These are phyloP conservation scores for Pheosia tremula DNA, from an alignment of 2,888 invertebrate species.

Conservation along the genomic window DNA sequence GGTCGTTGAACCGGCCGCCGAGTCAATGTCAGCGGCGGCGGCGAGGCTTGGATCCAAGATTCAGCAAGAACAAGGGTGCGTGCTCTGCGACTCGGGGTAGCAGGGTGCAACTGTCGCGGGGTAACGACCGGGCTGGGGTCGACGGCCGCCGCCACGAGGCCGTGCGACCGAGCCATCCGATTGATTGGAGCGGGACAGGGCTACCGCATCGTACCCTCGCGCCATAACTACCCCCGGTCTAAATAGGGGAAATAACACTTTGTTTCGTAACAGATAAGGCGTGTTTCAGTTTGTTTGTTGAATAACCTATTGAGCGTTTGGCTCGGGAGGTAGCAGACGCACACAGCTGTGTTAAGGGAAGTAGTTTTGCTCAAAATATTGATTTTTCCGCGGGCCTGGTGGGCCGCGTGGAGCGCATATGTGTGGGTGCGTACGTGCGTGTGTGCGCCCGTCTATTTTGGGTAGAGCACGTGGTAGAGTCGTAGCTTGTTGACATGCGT, in stretches of 20 bases:
- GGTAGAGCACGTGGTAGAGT: constrained; percentile 80
- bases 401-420: constrained; percentile 54
- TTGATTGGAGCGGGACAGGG: constrained; percentile 79
- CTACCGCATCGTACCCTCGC: constrained; percentile 68
- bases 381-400: constrained; percentile 78
- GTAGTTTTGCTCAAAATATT: constrained; percentile 85
- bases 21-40: constrained; percentile 79
- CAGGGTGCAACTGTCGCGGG: constrained; percentile 80
- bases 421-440: constrained; percentile 50
- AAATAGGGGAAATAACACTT: constrained; percentile 66
- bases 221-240: constrained; percentile 68
- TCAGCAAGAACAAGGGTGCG: constrained; percentile 78
- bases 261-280: constrained; percentile 65
- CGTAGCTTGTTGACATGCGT: constrained; percentile 81
- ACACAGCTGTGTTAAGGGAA: constrained; percentile 76
- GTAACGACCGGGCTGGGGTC: constrained; percentile 81
- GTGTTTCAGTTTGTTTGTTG: constrained; percentile 54
- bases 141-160: constrained; percentile 81
- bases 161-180: constrained; percentile 74
- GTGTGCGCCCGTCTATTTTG: constrained; percentile 76
- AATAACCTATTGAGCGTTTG: constrained; percentile 49
- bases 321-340: constrained; percentile 55
- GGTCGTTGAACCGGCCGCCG: constrained; percentile 70
- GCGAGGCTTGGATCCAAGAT: constrained; percentile 72
- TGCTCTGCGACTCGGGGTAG: constrained; percentile 70